Conservation (phyloP, 1,140 invertebrate genomes). For the Danaus plexippus region DNA sequence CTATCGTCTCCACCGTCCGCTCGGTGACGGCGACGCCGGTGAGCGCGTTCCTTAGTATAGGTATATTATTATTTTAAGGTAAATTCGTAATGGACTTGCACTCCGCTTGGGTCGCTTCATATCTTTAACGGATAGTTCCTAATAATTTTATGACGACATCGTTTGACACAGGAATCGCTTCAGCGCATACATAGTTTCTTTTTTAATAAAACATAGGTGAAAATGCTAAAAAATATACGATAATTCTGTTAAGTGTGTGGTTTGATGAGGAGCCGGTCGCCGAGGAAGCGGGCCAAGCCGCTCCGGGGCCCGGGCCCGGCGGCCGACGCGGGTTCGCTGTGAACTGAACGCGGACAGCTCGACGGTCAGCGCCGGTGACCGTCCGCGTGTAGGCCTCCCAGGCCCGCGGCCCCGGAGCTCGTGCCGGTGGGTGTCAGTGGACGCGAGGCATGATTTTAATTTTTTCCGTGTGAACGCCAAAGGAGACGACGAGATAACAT, state of each 20-base stretch:
- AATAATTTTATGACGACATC: slow-evolving; percentile 28
- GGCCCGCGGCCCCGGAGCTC: slow-evolving; percentile 1
- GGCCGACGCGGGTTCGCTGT: neutral
- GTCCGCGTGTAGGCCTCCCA: slow-evolving; percentile 3
- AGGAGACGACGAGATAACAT: slow-evolving; percentile 45
- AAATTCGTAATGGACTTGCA: slow-evolving; percentile 7
- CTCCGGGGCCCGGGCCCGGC: neutral
- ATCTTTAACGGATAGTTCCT: slow-evolving; percentile 41
- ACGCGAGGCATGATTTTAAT: slow-evolving; percentile 38
- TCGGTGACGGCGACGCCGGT: neutral
- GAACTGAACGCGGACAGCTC: slow-evolving; percentile 3
- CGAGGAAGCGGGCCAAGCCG: neutral
- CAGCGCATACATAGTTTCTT: slow-evolving; percentile 25
- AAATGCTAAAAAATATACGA: slow-evolving; percentile 4
- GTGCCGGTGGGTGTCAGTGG: neutral
- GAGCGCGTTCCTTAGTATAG: slow-evolving; percentile 16
- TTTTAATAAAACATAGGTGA: slow-evolving; percentile 6
- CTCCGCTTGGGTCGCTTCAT: slow-evolving; percentile 39
- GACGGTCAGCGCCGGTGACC: neutral
- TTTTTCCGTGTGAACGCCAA: slow-evolving; percentile 59
- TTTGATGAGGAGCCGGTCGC: neutral
- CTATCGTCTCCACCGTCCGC: slow-evolving; percentile 15
- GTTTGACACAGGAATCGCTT: slow-evolving; percentile 24
- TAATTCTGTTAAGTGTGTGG: slow-evolving; percentile 6
- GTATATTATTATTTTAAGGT: slow-evolving; percentile 7